A percentile compares a stretch with the other conserved stretches of the same genome.
Conservation (phyloP, 2,113 vertebrate genomes). For the Neotoma lepida region DNA sequence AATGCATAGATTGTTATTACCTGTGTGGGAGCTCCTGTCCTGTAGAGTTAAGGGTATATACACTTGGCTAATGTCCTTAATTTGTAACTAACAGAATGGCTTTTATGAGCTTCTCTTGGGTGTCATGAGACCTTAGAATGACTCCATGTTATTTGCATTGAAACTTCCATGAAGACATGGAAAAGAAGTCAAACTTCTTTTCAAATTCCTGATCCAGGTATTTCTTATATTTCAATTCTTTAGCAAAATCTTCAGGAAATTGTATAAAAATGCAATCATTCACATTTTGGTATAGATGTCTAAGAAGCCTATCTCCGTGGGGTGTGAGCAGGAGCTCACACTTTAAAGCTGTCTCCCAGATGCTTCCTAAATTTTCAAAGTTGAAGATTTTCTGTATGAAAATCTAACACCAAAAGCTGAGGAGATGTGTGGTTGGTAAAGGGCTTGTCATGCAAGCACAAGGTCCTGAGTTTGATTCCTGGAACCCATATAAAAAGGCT, state of each 20-base stretch:
- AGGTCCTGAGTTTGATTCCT: neutral
- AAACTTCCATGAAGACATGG: neutral
- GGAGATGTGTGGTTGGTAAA: neutral
- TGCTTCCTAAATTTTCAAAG: neutral
- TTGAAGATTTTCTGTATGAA: neutral
- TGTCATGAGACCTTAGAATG: neutral
- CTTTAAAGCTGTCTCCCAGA: neutral
- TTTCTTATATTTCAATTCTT: slow-evolving; percentile 7
- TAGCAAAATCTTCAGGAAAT: neutral
- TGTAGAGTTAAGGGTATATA: neutral
- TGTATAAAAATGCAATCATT: neutral
- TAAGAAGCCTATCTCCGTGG: neutral
- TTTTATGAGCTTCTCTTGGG: neutral
- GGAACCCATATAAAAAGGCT: neutral
- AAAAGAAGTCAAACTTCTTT: neutral
- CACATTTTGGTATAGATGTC: neutral
- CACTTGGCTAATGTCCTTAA: neutral
- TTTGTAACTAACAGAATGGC: neutral
- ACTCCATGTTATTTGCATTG: neutral
- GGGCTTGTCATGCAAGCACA: neutral
- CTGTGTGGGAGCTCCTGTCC: neutral
- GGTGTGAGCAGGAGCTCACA: neutral
- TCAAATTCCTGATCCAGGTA: neutral
- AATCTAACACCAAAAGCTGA: neutral
- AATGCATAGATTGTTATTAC: neutral